Evolutionary conservation across 1,140 invertebrate species (phyloP), one percentile per base, ranked within the genome.

Genomic region (Dendroctonus valens): DNA sequence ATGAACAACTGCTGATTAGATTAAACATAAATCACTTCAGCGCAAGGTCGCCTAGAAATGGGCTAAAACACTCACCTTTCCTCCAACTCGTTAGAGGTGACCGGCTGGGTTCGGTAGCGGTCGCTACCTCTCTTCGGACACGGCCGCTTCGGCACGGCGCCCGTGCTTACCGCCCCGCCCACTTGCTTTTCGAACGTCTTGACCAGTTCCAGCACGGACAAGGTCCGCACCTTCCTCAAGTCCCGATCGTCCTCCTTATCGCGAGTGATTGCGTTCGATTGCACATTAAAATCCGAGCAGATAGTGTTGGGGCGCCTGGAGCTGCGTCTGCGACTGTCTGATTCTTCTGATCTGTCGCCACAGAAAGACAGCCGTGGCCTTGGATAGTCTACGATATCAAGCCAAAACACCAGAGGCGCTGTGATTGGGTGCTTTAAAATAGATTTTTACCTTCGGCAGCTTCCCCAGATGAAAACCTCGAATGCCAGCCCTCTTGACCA

Each of bases 81-180:
- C 67, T 82, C 80, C 68, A 86, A 78, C 76, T 89, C 87, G 51
- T 86, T 82, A 9, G 83, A 81, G 39, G 87, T 89, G 59, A 89
- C 82, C 0, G 87, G 87, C 74, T 88, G 87, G 3, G 87, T 89
- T 72, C 83, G 83, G 73, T 83, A 86, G 26, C 86, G 83, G 64
- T 83, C 80, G 44, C 71, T 71, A 38, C 69, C 70, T 52, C 79
- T 77, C 72, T 81, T 83, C 38, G 15, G 44, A 67, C 73, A 77
- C 5, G 79, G 79, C 81, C 72, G 79, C 58, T 81, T 81, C 4
- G 81, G 81, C 52, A 79, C 74, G 26, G 78, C 78, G 9, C 76
- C 79, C 8, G 74, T 76, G 0, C 75, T 73, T 8, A 59, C 49
- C 7, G 11, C 26, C 7, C 42, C 37, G 9, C 44, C 49, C 4